Evolutionary conservation across 2,113 vertebrate species (phyloP).

Genomic region (Ophiodon elongatus): DNA sequence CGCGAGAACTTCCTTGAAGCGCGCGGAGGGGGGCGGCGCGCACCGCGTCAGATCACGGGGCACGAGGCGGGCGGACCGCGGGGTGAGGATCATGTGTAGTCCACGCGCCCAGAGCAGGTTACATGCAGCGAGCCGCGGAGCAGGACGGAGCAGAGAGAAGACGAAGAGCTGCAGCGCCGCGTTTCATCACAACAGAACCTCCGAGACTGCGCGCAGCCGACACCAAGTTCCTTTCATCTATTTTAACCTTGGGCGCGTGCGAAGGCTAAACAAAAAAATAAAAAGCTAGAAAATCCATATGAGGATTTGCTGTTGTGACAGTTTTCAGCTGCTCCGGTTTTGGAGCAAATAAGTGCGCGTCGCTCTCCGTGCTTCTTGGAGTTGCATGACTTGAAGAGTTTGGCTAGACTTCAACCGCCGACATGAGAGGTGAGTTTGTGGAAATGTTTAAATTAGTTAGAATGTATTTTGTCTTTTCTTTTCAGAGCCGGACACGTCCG

Average conservation of each 20-base stretch:
- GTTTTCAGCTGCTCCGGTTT: slow-evolving; percentile 65
- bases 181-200: not conserved
- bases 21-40: slow-evolving; percentile 51
- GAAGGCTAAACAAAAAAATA: slow-evolving; percentile 6
- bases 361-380: slow-evolving; percentile 53
- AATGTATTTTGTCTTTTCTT: not conserved
- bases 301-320: slow-evolving; percentile 72
- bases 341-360: slow-evolving; percentile 62
- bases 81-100: slow-evolving; percentile 85
- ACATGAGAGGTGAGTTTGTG: slow-evolving; percentile 85
- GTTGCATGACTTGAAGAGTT: slow-evolving; percentile 73
- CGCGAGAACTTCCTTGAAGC: slow-evolving; percentile 73
- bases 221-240: not conserved
- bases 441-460: not conserved
- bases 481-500: no score
- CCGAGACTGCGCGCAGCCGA: not conserved
- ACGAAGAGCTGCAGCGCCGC: not conserved
- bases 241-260: not conserved
- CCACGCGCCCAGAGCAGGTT: slow-evolving; percentile 85
- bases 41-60: slow-evolving; percentile 72
- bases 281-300: slow-evolving; percentile 50
- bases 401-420: slow-evolving; percentile 36
- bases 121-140: slow-evolving; percentile 54
- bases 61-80: slow-evolving; percentile 79
- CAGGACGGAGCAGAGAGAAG: slow-evolving; percentile 23